A percentile compares a stretch with the other conserved stretches of the same genome.
phyloP scores from a whole-genome alignment of 2,113 vertebrate species.

The Acrocephalus arundinaceus region DNA sequence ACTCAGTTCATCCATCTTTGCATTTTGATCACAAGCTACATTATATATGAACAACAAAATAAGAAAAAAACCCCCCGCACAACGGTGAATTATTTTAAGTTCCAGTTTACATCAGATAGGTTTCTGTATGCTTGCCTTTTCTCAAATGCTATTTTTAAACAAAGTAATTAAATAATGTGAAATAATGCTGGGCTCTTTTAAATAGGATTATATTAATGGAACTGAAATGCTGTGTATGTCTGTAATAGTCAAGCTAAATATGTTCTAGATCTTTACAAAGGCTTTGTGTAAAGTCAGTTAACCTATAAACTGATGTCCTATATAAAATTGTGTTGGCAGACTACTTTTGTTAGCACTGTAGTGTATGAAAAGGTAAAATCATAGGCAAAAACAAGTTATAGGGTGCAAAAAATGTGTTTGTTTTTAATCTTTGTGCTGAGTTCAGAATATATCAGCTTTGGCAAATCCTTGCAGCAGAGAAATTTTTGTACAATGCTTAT shows the following conservation, averaged over 20 bases:
- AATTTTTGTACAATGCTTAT: not conserved
- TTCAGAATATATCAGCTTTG: not conserved
- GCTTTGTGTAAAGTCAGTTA: conserved; percentile 23
- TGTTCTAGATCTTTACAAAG: not conserved
- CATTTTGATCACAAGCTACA: not conserved
- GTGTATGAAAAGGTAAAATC: not conserved
- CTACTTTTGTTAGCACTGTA: not conserved
- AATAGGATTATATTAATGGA: not conserved
- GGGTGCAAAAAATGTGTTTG: not conserved
- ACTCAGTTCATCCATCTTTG: not conserved
- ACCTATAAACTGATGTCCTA: not conserved
- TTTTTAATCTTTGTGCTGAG: not conserved
- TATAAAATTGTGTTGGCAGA: not conserved
- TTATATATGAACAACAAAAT: not conserved
- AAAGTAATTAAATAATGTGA: conserved; percentile 36
- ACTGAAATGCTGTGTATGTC: not conserved
- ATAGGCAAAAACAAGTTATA: not conserved
- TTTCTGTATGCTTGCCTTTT: conserved; percentile 13
- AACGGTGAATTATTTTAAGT: not conserved
- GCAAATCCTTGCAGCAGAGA: not conserved
- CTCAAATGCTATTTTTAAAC: not conserved
- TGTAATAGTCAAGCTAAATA: not conserved
- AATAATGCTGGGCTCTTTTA: not conserved
- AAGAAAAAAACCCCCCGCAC: not conserved
- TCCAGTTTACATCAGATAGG: conserved; percentile 1